Conservation (phyloP, 2,888 invertebrate genomes). For the Synergus umbraculus region DNA sequence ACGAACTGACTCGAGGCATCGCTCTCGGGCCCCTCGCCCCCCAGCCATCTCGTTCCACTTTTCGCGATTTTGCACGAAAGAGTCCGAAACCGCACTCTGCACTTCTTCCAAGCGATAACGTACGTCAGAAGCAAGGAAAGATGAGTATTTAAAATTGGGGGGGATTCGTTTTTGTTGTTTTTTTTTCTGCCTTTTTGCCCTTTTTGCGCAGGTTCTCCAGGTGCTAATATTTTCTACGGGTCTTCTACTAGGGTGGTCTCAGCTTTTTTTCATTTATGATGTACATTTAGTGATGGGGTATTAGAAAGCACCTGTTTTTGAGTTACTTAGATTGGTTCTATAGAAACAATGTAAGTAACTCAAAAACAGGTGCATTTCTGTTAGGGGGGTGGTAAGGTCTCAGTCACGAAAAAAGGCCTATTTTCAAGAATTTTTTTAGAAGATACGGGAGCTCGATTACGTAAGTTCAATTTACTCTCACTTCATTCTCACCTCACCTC, state of each 20-base stretch:
- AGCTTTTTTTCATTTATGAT: background rate
- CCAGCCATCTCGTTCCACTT: slow-evolving; percentile 71
- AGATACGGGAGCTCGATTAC: no score
- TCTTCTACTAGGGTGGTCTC: slow-evolving; percentile 2
- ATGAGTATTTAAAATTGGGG: background rate
- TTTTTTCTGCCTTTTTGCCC: background rate
- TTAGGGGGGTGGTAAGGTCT: no score
- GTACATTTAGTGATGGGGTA: background rate
- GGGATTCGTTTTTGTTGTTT: background rate
- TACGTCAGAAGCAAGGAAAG: background rate
- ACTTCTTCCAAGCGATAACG: background rate
- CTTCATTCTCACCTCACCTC: no score
- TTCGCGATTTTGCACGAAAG: slow-evolving; percentile 70
- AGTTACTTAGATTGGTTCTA: background rate
- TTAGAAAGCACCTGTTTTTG: background rate
- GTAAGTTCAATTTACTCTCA: no score
- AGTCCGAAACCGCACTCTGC: slow-evolving; percentile 54
- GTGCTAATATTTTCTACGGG: slow-evolving; percentile 7
- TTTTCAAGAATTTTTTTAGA: no score
- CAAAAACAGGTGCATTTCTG: no score
- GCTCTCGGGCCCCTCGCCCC: slow-evolving; percentile 59
- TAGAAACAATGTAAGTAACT: no score
- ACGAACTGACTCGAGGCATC: slow-evolving; percentile 57
- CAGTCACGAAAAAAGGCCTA: no score
- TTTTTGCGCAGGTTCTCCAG: background rate